A percentile compares a stretch with the other conserved stretches of the same genome.
Conservation (phyloP, 2,888 invertebrate species). For the Miltochrista miniata region DNA sequence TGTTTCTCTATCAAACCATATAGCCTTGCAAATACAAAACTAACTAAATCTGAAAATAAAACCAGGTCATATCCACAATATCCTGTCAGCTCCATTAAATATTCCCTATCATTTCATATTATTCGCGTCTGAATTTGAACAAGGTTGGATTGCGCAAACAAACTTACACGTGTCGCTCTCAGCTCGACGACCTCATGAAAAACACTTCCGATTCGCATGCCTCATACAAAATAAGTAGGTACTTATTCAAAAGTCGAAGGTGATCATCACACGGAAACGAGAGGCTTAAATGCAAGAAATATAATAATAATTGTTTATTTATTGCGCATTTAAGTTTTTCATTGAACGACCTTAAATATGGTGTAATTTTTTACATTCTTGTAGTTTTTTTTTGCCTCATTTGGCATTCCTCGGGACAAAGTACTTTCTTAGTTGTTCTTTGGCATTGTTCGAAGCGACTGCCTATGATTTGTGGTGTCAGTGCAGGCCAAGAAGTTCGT, state of each 20-base stretch:
- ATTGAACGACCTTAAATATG: background rate
- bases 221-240: slow-evolving; percentile 47
- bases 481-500: too few relatives aligned
- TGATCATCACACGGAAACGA: slow-evolving; percentile 64
- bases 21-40: too few relatives aligned
- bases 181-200: slow-evolving; percentile 68
- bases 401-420: background rate
- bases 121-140: slow-evolving; percentile 79
- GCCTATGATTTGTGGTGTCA: too few relatives aligned
- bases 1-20: too few relatives aligned
- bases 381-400: background rate
- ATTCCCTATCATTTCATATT: slow-evolving; percentile 29
- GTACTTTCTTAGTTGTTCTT: too few relatives aligned
- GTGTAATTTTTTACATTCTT: background rate
- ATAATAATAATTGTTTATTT: slow-evolving; percentile 1
- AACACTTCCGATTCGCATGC: slow-evolving; percentile 81
- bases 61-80: slow-evolving; percentile 42
- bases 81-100: background rate
- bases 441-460: too few relatives aligned
- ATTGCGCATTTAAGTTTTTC: background rate
- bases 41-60: too few relatives aligned
- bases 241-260: slow-evolving; percentile 69
- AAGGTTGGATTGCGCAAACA: slow-evolving; percentile 76
- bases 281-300: slow-evolving; percentile 19
- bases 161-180: slow-evolving; percentile 55